Evolutionary conservation across 2,888 invertebrate species (phyloP).

Genomic region (Cephus runcator): DNA sequence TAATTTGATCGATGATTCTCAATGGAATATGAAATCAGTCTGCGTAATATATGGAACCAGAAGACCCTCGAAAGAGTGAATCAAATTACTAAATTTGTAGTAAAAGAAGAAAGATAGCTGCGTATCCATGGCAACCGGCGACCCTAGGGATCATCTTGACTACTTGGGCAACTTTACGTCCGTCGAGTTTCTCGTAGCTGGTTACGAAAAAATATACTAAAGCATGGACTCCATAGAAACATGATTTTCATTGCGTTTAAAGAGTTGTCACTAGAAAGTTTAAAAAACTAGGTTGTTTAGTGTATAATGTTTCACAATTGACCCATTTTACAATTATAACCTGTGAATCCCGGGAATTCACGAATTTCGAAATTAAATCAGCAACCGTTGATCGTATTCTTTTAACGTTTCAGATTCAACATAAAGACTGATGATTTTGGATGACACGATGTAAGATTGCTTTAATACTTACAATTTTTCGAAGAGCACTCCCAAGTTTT

Average conservation of each 20-base stretch:
- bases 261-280: too few species aligned
- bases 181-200: not conserved
- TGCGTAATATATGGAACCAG: not conserved
- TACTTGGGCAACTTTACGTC: too few species aligned
- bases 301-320: too few species aligned
- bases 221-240: not conserved
- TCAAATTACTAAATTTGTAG: not conserved
- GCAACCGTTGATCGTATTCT: not conserved
- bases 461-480: not conserved
- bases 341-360: not conserved
- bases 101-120: constrained; percentile 27
- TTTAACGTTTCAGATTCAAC: not conserved
- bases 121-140: constrained; percentile 39
- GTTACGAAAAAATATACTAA: not conserved
- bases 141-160: constrained; percentile 32
- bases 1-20: not conserved
- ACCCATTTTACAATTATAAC: too few species aligned
- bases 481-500: not conserved
- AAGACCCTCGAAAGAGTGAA: not conserved
- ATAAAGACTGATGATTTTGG: not conserved
- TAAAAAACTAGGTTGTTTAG: not conserved
- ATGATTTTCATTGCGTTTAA: not conserved
- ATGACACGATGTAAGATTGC: not conserved
- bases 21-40: not conserved
- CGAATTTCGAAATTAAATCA: not conserved